These are phyloP conservation scores for Labroides dimidiatus DNA, from an alignment of 2,797 vertebrate species.

Conservation along the genomic window DNA sequence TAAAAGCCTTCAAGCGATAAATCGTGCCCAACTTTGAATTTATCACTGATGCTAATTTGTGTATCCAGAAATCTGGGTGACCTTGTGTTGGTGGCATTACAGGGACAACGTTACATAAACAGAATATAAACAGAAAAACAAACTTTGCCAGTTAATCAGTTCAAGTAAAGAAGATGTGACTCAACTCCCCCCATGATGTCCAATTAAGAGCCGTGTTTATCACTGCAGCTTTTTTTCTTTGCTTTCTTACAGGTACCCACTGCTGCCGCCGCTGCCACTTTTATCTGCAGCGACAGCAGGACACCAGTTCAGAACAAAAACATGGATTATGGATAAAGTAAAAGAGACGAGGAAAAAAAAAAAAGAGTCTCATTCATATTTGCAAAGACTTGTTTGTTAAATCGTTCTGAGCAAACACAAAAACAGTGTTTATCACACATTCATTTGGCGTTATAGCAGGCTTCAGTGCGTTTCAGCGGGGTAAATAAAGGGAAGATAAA, in stretches of 20 bases:
- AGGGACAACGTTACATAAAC: slow-evolving; percentile 46
- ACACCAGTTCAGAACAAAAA: slow-evolving; percentile 77
- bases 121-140: slow-evolving; percentile 67
- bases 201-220: slow-evolving; percentile 79
- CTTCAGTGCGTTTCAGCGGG: slow-evolving; percentile 67
- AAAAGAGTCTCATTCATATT: slow-evolving; percentile 52
- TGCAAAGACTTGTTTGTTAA: slow-evolving; percentile 74
- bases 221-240: slow-evolving; percentile 46
- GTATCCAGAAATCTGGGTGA: slow-evolving; percentile 57
- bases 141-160: slow-evolving; percentile 77
- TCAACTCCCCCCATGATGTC: slow-evolving; percentile 73
- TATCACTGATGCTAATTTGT: slow-evolving; percentile 64
- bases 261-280: slow-evolving; percentile 63
- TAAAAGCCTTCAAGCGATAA: slow-evolving; percentile 43
- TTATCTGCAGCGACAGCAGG: slow-evolving; percentile 75
- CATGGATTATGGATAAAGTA: slow-evolving; percentile 64
- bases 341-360: not conserved
- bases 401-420: slow-evolving; percentile 70
- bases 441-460: slow-evolving; percentile 78
- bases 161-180: slow-evolving; percentile 67
- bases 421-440: slow-evolving; percentile 73
- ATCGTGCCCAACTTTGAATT: slow-evolving; percentile 49
- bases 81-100: slow-evolving; percentile 49
- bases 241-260: slow-evolving; percentile 64
- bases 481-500: slow-evolving; percentile 82